phyloP scores from a whole-genome alignment of 2,113 vertebrate species.

The Mustelus asterias region DNA sequence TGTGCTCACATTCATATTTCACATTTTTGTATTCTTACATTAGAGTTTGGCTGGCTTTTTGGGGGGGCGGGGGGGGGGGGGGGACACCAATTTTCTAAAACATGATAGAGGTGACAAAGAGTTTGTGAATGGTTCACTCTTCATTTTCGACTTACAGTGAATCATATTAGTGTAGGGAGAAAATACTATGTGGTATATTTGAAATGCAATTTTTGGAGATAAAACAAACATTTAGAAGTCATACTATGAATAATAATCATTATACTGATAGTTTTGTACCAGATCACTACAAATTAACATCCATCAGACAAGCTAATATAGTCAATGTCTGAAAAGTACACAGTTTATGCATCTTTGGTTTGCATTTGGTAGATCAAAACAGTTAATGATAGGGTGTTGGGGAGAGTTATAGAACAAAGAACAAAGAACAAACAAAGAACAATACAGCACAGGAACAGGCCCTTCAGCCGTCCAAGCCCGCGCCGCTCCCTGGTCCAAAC shows the following conservation, averaged over 20 bases:
- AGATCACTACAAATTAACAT: background rate
- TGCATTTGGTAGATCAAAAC: too few relatives aligned
- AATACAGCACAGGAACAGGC: too few relatives aligned
- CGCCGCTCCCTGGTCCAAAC: too few relatives aligned
- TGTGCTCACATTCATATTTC: background rate
- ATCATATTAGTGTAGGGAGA: background rate
- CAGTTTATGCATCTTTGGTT: too few relatives aligned
- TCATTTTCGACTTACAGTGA: background rate
- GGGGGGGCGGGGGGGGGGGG: too few relatives aligned
- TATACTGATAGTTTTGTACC: background rate
- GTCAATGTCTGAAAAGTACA: background rate
- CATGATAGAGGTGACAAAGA: background rate
- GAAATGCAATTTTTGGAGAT: background rate
- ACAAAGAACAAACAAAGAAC: too few relatives aligned
- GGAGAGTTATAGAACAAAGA: too few relatives aligned
- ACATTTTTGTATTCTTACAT: background rate
- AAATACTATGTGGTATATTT: background rate
- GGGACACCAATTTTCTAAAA: background rate
- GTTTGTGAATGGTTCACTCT: background rate
- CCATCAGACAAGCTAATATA: background rate
- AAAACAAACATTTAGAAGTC: background rate
- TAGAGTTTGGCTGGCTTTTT: background rate
- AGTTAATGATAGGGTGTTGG: too few relatives aligned
- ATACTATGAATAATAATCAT: background rate
- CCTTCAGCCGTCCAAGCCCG: too few relatives aligned